Percentiles rank a stretch among this genome's conserved stretches.
These are phyloP conservation scores for Hydrozoanthus gracilis DNA, from an alignment of 92 coral and sea anemone species.

Conservation along the genomic window DNA sequence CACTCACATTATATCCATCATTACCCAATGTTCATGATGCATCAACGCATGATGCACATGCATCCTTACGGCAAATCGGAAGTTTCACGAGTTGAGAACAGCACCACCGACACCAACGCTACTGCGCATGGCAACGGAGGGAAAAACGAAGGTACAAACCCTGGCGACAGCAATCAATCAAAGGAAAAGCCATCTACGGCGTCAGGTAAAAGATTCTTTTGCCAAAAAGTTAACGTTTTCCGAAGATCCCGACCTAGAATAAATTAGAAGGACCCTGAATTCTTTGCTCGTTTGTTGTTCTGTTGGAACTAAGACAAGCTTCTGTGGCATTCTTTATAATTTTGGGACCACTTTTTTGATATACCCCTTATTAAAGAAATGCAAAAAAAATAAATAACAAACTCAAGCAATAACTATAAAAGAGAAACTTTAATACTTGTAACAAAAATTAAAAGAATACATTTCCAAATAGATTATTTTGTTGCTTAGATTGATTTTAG, in stretches of 20 bases:
- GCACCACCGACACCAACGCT: slow-evolving; percentile 18
- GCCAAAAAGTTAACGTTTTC: not conserved
- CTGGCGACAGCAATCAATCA: not conserved
- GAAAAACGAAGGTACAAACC: not conserved
- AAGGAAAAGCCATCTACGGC: not conserved
- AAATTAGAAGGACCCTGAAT: no score
- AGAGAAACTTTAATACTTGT: no score
- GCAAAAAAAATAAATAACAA: no score
- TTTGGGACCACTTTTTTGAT: no score
- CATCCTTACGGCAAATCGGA: slow-evolving; percentile 82
- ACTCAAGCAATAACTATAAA: no score
- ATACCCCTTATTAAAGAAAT: no score
- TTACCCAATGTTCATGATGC: slow-evolving; percentile 87
- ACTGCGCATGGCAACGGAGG: not conserved
- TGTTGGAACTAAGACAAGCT: no score
- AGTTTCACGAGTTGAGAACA: slow-evolving; percentile 59
- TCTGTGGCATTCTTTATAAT: no score
- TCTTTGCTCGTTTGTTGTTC: no score
- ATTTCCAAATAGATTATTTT: no score
- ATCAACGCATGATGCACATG: slow-evolving; percentile 85
- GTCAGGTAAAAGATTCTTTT: not conserved
- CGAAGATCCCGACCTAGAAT: not conserved
- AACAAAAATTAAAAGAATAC: no score
- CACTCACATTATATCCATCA: slow-evolving; percentile 89
- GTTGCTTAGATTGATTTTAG: no score